These are phyloP conservation scores for Buceros bicornis DNA, from an alignment of 2,797 vertebrate genomes.

Conservation along the genomic window DNA sequence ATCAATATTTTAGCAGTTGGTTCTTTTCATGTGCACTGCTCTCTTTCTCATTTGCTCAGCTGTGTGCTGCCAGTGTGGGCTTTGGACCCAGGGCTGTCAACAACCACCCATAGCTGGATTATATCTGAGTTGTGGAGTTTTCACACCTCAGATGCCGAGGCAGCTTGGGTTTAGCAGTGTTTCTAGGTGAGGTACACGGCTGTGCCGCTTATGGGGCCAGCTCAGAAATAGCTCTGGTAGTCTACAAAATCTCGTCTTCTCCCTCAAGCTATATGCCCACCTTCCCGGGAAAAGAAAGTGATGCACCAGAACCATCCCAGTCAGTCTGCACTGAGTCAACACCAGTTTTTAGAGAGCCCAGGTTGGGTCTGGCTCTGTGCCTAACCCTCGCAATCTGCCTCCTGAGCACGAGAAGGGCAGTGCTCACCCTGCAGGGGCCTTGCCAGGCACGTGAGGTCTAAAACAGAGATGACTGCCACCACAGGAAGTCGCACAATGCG, in stretches of 20 bases:
- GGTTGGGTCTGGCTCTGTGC: not conserved
- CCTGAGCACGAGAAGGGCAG: not conserved
- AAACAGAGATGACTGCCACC: not conserved
- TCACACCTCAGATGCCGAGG: constrained; percentile 11
- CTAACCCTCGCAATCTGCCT: not conserved
- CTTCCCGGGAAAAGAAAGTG: not conserved
- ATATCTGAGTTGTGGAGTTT: not conserved
- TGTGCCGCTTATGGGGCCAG: not conserved
- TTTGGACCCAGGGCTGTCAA: not conserved
- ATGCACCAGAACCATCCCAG: not conserved
- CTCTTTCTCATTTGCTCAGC: constrained; percentile 15
- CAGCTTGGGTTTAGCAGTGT: constrained; percentile 50
- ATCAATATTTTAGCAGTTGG: constrained; percentile 81
- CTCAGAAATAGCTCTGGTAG: constrained; percentile 37
- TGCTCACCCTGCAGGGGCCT: accelerated
- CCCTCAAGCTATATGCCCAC: not conserved
- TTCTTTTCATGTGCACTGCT: constrained; percentile 66
- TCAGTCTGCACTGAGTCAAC: not conserved
- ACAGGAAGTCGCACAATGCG: accelerated
- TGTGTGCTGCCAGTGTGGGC: not conserved
- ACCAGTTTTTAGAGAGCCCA: accelerated
- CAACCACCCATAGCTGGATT: not conserved
- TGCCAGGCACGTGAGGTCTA: not conserved
- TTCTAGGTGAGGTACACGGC: constrained; percentile 29
- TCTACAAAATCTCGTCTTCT: not conserved